Base-by-base conservation (phyloP, 2,113 vertebrate genomes). In the Siniperca chuatsi region DNA sequence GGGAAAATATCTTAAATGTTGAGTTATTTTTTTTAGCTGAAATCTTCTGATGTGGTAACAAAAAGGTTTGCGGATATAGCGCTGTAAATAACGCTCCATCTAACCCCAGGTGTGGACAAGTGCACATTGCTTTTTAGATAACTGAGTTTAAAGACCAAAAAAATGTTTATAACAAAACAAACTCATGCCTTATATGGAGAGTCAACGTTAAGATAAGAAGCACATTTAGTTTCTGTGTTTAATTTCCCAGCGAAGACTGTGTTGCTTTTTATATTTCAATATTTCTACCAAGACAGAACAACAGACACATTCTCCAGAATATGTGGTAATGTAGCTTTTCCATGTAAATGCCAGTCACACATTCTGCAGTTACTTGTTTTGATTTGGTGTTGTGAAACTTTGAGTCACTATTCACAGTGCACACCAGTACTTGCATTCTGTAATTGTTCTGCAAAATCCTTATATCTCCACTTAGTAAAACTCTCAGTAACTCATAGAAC, bases 161-260 rank as follows among this genome's bases (percentile, higher is more conserved):
- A 94, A 95, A 92, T 90, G 88, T 94, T 94, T 93, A 91, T 94
- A 89, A 94, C 89, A 87, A 88, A 86, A 90, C 84, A 93, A 94
- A 95, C 91, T 94, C 93, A 95, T 94, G 95, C 95, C 96, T 96
- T 96, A 96, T 94, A 89, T 93, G 94, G 93, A 93, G 89, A 95
- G 90, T 95, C 89, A 94, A 90, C 96, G 92, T 96, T 94, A 92
- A 83, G 88, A 93, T 92, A 94, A 94, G 92, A 96, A 96, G 95
- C 95, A 96, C 95, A 96, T 95, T 94, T 93, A 77, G 88, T 94
- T 94, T 93, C 87, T 86, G 88, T 94, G 86, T 93, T 90, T 91
- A 80, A 86, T 90, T 93, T 93, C 60, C 70, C 82, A 76, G 88
- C 79, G 1, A 90, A 92, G 70, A 87, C 85, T 86, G 78, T 93